A percentile compares a stretch with the other conserved stretches of the same genome.
Conservation (phyloP, 2,888 invertebrate species). For the Nasonovia ribisnigri region DNA sequence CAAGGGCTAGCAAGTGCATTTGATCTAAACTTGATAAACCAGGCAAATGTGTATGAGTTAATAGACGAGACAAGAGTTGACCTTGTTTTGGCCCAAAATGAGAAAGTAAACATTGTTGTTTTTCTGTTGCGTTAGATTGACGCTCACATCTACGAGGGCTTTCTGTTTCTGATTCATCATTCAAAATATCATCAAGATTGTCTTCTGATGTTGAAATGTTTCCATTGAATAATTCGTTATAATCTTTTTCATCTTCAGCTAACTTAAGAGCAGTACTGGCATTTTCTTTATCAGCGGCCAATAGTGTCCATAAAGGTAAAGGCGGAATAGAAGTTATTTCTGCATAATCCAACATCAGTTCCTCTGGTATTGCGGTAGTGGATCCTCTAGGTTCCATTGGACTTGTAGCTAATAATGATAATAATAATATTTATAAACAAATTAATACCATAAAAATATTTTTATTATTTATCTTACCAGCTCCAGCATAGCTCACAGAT, state of each 20-base stretch:
- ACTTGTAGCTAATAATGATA: slow-evolving; percentile 75
- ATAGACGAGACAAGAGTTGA: slow-evolving; percentile 85
- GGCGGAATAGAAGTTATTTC: slow-evolving; percentile 99
- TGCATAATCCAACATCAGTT: slow-evolving; percentile 90
- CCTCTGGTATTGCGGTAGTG: slow-evolving; percentile 84
- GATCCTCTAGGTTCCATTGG: slow-evolving; percentile 84
- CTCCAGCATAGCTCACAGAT: slow-evolving; percentile 83
- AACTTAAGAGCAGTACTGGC: slow-evolving; percentile 69
- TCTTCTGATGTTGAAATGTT: slow-evolving; percentile 82
- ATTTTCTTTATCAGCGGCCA: slow-evolving; percentile 94
- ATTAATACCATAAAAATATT: not conserved
- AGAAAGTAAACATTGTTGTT: slow-evolving; percentile 77
- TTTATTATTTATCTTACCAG: slow-evolving; percentile 58
- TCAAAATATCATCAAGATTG: slow-evolving; percentile 83
- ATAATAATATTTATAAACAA: slow-evolving; percentile 1
- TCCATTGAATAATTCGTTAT: slow-evolving; percentile 90
- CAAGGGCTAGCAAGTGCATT: slow-evolving; percentile 98
- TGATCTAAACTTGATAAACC: slow-evolving; percentile 97
- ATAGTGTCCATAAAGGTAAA: slow-evolving; percentile 93
- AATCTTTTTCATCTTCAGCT: slow-evolving; percentile 77
- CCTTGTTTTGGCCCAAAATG: slow-evolving; percentile 92
- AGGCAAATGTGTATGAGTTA: slow-evolving; percentile 95
- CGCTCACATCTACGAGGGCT: slow-evolving; percentile 75
- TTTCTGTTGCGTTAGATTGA: slow-evolving; percentile 78
- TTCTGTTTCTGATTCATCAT: slow-evolving; percentile 80